Conservation (phyloP, 2,888 invertebrate species). For the Synanthedon andrenaeformis region DNA sequence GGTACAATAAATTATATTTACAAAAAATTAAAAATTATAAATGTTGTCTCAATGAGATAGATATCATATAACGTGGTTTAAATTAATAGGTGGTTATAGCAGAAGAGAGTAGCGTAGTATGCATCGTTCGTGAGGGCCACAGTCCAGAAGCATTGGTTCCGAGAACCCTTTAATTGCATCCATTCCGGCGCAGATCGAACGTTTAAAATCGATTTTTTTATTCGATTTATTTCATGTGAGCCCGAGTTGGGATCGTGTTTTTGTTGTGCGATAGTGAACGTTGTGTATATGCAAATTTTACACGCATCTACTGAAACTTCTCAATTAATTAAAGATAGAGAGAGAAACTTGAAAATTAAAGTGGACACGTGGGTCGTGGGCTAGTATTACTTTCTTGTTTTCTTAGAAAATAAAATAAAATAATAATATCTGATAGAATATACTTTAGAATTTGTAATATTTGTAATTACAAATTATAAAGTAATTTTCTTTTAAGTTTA, state of each 20-base stretch:
- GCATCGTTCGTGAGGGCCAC: slow-evolving; percentile 37
- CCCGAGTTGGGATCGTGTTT: slow-evolving; percentile 51
- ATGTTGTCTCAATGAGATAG: no score
- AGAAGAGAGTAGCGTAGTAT: not conserved
- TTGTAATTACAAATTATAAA: no score
- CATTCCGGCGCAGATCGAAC: slow-evolving; percentile 61
- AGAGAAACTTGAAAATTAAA: slow-evolving; percentile 7
- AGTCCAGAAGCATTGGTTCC: slow-evolving; percentile 43
- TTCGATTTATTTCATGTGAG: slow-evolving; percentile 62
- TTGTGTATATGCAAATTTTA: slow-evolving; percentile 67
- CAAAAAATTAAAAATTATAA: no score
- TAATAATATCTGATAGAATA: no score
- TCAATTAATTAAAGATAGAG: slow-evolving; percentile 52
- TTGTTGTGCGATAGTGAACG: slow-evolving; percentile 56
- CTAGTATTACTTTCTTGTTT: no score
- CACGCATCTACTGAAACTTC: slow-evolving; percentile 64
- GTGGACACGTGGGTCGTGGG: not conserved
- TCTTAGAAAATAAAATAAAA: no score
- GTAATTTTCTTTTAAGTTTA: no score
- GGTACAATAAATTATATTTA: no score
- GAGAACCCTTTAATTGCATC: slow-evolving; percentile 67
- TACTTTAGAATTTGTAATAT: no score
- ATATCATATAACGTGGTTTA: no score
- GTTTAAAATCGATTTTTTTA: slow-evolving; percentile 67
- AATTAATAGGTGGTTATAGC: no score